Conservation (phyloP, 2,797 vertebrate genomes). For the Enteromius argenteus region DNA sequence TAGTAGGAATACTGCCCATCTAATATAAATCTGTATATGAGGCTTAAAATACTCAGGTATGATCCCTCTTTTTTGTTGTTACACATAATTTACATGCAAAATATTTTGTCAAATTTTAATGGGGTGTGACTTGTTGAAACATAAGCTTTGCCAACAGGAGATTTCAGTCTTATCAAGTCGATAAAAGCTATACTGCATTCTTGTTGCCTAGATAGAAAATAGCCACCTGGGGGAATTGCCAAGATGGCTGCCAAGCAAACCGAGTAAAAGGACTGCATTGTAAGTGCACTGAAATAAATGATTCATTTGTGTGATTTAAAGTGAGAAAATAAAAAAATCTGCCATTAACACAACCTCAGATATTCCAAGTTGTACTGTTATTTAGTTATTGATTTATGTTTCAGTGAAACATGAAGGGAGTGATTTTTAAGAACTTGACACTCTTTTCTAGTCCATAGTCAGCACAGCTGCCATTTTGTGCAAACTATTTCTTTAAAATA, state of each 20-base stretch:
- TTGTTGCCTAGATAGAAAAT: constrained; percentile 19
- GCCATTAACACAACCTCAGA: not conserved
- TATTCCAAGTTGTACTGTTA: not conserved
- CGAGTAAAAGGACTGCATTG: constrained; percentile 4
- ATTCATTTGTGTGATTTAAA: constrained; percentile 35
- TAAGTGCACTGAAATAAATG: constrained; percentile 7
- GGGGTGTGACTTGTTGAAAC: not conserved
- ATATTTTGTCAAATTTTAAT: constrained; percentile 14
- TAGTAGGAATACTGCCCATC: not conserved
- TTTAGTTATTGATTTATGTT: not conserved
- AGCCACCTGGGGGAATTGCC: constrained; percentile 8
- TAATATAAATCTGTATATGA: not conserved
- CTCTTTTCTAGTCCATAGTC: not conserved
- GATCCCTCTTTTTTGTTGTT: not conserved
- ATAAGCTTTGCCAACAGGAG: not conserved
- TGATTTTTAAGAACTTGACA: not conserved
- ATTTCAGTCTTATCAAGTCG: not conserved
- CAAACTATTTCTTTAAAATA: constrained; percentile 2
- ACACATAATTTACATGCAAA: not conserved
- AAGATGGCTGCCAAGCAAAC: constrained; percentile 35
- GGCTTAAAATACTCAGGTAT: not conserved
- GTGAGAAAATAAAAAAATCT: not conserved
- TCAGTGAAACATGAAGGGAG: not conserved
- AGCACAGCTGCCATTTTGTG: not conserved
- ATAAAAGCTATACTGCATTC: constrained; percentile 10